These are phyloP conservation scores for Lycodopsis pacificus DNA, from an alignment of 2,797 vertebrate species.

Conservation along the genomic window DNA sequence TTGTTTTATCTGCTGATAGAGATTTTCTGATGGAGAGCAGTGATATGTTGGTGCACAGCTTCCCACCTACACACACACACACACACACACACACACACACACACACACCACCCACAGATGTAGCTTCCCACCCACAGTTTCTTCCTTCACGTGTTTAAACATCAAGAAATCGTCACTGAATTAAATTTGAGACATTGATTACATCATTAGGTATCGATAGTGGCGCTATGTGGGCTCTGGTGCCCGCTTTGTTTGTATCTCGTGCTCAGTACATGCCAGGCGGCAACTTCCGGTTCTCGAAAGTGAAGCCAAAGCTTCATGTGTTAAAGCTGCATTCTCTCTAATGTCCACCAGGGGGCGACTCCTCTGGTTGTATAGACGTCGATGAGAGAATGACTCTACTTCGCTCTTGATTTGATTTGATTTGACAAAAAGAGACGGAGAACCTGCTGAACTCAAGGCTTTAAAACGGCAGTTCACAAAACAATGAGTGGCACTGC, in stretches of 20 bases:
- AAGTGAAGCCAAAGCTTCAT: too few relatives aligned
- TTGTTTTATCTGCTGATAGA: slow-evolving; percentile 77
- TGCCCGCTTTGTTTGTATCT: too few relatives aligned
- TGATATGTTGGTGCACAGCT: slow-evolving; percentile 54
- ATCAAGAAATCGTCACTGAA: neutral
- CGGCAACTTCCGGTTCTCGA: too few relatives aligned
- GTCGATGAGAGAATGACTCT: too few relatives aligned
- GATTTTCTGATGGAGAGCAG: slow-evolving; percentile 72
- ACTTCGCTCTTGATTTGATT: too few relatives aligned
- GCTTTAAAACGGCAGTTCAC: too few relatives aligned
- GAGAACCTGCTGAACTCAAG: too few relatives aligned
- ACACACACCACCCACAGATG: neutral
- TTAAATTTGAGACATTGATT: neutral
- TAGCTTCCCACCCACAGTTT: slow-evolving; percentile 21
- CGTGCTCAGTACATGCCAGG: too few relatives aligned
- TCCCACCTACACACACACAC: slow-evolving; percentile 18
- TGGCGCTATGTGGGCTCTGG: too few relatives aligned
- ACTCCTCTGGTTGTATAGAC: neutral
- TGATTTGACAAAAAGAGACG: too few relatives aligned
- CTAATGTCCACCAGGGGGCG: neutral
- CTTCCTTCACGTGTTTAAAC: slow-evolving; percentile 6
- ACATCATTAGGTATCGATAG: too few relatives aligned
- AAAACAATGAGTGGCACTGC: too few relatives aligned
- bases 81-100: slow-evolving; percentile 6
- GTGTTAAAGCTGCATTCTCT: neutral